These are phyloP conservation scores for Stenopsyche tienmushanensis DNA, from an alignment of 1,140 invertebrate genomes.

Conservation along the genomic window DNA sequence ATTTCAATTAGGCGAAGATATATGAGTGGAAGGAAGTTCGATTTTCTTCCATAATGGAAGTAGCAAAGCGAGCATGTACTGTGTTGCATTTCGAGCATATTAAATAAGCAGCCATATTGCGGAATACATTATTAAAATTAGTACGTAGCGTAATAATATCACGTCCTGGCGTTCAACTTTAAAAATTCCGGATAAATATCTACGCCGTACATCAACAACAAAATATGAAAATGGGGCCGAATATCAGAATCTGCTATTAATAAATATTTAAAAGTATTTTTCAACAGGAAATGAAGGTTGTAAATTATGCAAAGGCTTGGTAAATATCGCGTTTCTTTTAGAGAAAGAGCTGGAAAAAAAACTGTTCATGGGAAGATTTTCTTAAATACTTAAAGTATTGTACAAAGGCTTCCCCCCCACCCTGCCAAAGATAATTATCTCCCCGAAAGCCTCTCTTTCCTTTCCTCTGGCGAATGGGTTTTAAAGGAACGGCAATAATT, in stretches of 20 bases:
- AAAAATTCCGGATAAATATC: too few species aligned
- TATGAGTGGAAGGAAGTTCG: too few species aligned
- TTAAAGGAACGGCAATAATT: conserved; percentile 32
- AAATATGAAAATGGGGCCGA: background rate
- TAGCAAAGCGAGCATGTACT: too few species aligned
- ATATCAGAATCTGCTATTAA: background rate
- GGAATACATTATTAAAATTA: too few species aligned
- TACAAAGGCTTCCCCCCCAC: conserved; percentile 11
- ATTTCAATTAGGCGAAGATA: too few species aligned
- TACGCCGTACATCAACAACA: too few species aligned
- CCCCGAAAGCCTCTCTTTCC: conserved; percentile 4
- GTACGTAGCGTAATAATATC: too few species aligned
- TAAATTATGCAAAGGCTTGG: conserved; percentile 12
- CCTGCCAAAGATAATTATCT: conserved; percentile 22
- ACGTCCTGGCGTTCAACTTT: too few species aligned
- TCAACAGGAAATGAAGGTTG: conserved; percentile 14
- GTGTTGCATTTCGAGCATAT: too few species aligned
- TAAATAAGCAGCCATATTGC: too few species aligned
- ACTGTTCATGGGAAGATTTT: conserved; percentile 13
- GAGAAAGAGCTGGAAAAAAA: conserved; percentile 11
- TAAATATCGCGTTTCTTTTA: conserved; percentile 21
- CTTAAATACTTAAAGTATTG: conserved; percentile 28
- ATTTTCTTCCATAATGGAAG: too few species aligned
- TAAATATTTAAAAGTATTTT: conserved; percentile 19
- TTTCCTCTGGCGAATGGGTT: conserved; percentile 26